Conservation (phyloP, 1,140 invertebrate species). For the Micrasema minimum region DNA sequence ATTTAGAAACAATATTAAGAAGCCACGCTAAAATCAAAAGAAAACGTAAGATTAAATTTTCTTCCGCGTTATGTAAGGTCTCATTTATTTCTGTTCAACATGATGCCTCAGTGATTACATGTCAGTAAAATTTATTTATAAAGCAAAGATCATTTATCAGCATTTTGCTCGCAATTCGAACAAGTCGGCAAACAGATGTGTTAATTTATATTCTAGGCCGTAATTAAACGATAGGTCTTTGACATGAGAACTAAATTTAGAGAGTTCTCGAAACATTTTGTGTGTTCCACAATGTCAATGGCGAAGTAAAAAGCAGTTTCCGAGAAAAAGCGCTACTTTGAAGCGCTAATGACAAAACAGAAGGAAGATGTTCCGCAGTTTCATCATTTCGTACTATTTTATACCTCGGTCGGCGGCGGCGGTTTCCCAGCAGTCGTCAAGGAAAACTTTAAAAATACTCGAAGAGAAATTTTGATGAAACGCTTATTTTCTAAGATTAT, state of each 20-base stretch:
- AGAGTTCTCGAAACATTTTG: conserved; percentile 20
- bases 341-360: conserved; percentile 29
- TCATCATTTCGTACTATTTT: conserved; percentile 28
- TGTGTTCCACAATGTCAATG: conserved; percentile 27
- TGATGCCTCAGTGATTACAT: too few relatives aligned
- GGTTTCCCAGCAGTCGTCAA: conserved; percentile 18
- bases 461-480: conserved; percentile 37
- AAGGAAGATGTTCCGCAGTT: conserved; percentile 1
- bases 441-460: conserved; percentile 9
- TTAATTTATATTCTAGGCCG: conserved; percentile 7
- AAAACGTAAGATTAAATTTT: too few relatives aligned
- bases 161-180: background rate
- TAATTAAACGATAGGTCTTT: conserved; percentile 31
- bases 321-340: conserved; percentile 8
- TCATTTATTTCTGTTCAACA: too few relatives aligned
- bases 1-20: too few relatives aligned
- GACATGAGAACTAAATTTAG: conserved; percentile 12
- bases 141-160: background rate
- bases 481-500: conserved; percentile 19
- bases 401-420: conserved; percentile 1
- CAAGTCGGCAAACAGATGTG: conserved; percentile 9
- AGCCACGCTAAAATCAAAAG: too few relatives aligned
- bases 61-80: too few relatives aligned
- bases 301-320: conserved; percentile 16
- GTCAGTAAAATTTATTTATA: too few relatives aligned